Base-by-base conservation (phyloP, 2,888 invertebrate genomes). In the Agrilus mali region DNA sequence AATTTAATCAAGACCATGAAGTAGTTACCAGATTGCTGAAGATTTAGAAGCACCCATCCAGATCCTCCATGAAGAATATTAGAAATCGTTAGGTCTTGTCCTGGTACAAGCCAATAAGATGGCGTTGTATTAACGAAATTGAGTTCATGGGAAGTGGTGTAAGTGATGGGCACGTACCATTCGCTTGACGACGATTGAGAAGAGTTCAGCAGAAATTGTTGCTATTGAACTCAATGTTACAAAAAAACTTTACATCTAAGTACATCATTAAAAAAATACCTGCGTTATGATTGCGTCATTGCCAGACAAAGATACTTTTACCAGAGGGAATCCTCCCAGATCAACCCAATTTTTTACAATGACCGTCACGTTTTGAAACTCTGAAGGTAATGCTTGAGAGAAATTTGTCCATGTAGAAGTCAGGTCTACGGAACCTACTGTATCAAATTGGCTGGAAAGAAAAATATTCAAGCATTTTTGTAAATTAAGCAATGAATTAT, bases 331-430 rank as follows among this genome's bases (percentile, higher is more conserved):
- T 4, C 80, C 78, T 27, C 72, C 63, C 55, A 77, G 74, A 4
- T 67, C 65, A 0, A 76, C 74, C 82, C 82, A 83, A 3, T 70
- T 69, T 36, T 69, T 61, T 68, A 82, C 72, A 52, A 80, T 63
- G 1, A 55, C 36, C 12, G 42, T 41, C 16, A 45, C 31, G 3
- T 4, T 1, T 20, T n/a, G n/a, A n/a, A 20, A 20, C 6, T 38
- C 46, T 27, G 16, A 33, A 7, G 52, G 52, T 40, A 54, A 34
- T 16, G 33, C 20, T n/a, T 44, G 35, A 14, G 45, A 13, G 32
- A 17, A 33, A 10, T 60, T 55, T 48, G 71, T 64, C 1, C 79
- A 65, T 12, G 67, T 57, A 41, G 59, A 48, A 50, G 77, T 74
- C 2, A 82, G 61, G 41, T 75, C 55, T 2, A 63, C 57, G 0